Percentiles rank a stretch among this genome's conserved stretches.
These are phyloP conservation scores for Melanotaenia boesemani DNA, from an alignment of 2,797 vertebrate species.

Conservation along the genomic window DNA sequence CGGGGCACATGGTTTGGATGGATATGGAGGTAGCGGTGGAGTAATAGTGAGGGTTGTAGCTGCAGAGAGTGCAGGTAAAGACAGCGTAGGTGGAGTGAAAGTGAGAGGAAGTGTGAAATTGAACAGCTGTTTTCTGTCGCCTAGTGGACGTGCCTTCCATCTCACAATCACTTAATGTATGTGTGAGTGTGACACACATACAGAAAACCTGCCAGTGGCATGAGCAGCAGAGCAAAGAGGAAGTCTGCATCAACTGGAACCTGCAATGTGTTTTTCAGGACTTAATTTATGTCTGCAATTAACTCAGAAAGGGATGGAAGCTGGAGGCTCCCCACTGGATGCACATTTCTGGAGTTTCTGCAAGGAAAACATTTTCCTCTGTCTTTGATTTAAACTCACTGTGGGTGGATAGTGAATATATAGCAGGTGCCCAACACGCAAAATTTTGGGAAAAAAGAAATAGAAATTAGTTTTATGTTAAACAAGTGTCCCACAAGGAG, in stretches of 20 bases:
- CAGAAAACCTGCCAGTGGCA: conserved; percentile 21
- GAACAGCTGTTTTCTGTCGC: conserved; percentile 72
- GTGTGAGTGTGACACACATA: conserved; percentile 15
- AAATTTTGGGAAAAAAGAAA: neutral
- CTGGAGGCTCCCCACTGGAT: conserved; percentile 35
- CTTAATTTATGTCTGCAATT: conserved; percentile 56
- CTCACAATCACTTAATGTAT: conserved; percentile 55
- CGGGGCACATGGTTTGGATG: conserved; percentile 45
- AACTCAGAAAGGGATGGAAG: conserved; percentile 33
- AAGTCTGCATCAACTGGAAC: conserved; percentile 41
- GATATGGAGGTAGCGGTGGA: conserved; percentile 26
- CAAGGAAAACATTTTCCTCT: neutral
- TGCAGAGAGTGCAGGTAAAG: conserved; percentile 4
- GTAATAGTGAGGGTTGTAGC: neutral
- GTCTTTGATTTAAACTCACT: conserved; percentile 14
- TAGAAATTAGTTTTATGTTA: neutral
- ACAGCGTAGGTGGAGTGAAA: conserved; percentile 28
- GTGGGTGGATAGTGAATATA: neutral
- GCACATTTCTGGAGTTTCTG: conserved; percentile 14
- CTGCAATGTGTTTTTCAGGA: conserved; percentile 26
- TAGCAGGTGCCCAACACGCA: neutral
- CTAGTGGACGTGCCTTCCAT: conserved; percentile 55
- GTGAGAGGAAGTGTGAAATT: conserved; percentile 66
- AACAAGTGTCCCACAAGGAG: too few species aligned
- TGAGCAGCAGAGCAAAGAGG: conserved; percentile 12